Conservation (phyloP, 2,888 invertebrate species). For the Epistrophella euchroma region DNA sequence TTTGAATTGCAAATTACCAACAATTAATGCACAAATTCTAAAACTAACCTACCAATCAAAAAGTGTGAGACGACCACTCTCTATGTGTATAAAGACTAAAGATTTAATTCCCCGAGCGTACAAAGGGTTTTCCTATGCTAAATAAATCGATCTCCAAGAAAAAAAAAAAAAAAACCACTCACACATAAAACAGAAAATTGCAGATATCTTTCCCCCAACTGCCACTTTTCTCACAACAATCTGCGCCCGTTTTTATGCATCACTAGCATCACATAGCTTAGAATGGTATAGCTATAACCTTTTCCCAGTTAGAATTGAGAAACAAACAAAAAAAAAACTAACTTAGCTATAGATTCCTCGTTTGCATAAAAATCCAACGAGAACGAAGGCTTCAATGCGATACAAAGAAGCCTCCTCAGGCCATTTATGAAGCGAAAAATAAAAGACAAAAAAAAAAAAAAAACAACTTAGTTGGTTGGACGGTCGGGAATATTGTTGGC, state of each 20-base stretch:
- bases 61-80: constrained; percentile 16
- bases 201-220: constrained; percentile 36
- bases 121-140: constrained; percentile 40
- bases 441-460: neutral
- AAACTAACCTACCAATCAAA: constrained; percentile 54
- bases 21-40: constrained; percentile 67
- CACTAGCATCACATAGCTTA: constrained; percentile 29
- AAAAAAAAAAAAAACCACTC: neutral
- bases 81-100: constrained; percentile 10
- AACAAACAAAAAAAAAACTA: constrained; percentile 8
- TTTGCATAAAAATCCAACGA: constrained; percentile 55
- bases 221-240: constrained; percentile 51
- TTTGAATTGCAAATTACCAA: constrained; percentile 62
- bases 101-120: constrained; percentile 51
- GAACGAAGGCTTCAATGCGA: constrained; percentile 37
- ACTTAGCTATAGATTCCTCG: constrained; percentile 49
- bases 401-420: constrained; percentile 52
- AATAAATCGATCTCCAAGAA: constrained; percentile 56
- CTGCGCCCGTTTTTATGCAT: constrained; percentile 19
- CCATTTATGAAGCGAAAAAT: constrained; percentile 28
- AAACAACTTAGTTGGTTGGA: constrained; percentile 18
- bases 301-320: constrained; percentile 31
- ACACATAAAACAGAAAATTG: neutral
- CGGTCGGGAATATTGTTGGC: constrained; percentile 22
- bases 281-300: constrained; percentile 43